Percentiles rank a stretch among this genome's conserved stretches.
phyloP scores from a whole-genome alignment of 2,113 vertebrate species.

The Labeo catla region DNA sequence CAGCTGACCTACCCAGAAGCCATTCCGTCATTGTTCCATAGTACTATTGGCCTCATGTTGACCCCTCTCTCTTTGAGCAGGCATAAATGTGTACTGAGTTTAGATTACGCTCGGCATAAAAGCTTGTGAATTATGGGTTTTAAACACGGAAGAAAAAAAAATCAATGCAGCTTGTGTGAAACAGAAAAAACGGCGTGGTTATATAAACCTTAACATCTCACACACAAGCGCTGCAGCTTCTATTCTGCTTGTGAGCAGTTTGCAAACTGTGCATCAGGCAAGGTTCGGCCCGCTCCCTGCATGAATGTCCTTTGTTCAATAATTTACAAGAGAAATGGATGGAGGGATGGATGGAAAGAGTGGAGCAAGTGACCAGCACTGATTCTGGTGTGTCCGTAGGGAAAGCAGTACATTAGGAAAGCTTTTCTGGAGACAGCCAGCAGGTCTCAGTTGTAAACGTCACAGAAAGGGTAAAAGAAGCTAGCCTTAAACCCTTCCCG shows the following conservation, averaged over 20 bases:
- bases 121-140: not conserved
- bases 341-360: conserved; percentile 23
- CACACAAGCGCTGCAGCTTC: not conserved
- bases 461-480: not conserved
- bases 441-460: not conserved
- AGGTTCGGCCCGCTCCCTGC: not conserved
- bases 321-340: conserved; percentile 64
- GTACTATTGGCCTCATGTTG: not conserved
- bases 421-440: conserved; percentile 62
- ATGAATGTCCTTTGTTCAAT: conserved; percentile 62
- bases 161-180: not conserved
- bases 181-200: not conserved
- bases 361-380: conserved; percentile 55
- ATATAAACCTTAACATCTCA: not conserved
- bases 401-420: conserved; percentile 68
- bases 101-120: not conserved
- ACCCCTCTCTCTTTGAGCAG: conserved; percentile 25
- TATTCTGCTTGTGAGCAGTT: not conserved
- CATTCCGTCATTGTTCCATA: conserved; percentile 22
- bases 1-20: conserved; percentile 18
- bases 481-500: not conserved
- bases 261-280: not conserved
- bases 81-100: not conserved
- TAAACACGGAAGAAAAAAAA: not conserved
- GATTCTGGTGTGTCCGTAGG: conserved; percentile 55